Percentiles rank a stretch among this genome's conserved stretches.
phyloP scores from a whole-genome alignment of 2,797 vertebrate species.

The Phalanger gymnotis region DNA sequence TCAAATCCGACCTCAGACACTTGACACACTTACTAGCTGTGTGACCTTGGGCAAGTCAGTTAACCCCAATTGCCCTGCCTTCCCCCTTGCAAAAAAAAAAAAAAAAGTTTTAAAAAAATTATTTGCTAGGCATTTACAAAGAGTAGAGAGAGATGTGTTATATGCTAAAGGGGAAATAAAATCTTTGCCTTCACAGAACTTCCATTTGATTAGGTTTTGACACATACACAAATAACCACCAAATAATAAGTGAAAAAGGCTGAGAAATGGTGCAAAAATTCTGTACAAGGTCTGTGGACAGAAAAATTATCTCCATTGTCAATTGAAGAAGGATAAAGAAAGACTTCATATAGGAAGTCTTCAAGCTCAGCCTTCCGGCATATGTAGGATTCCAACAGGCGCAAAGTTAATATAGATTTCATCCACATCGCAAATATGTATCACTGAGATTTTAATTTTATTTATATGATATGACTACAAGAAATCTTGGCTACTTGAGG shows the following conservation, averaged over 20 bases:
- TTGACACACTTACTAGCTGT: no score
- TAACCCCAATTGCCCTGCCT: no score
- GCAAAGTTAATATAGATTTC: neutral
- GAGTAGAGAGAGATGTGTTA: neutral
- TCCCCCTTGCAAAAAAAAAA: no score
- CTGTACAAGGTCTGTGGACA: neutral
- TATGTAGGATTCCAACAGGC: neutral
- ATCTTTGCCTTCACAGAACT: neutral
- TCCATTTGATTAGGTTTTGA: neutral
- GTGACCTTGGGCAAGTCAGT: no score
- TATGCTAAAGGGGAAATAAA: neutral
- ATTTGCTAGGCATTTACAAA: neutral
- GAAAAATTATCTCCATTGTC: neutral
- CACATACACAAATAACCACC: neutral
- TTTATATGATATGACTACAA: slow-evolving; percentile 3
- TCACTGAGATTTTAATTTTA: neutral
- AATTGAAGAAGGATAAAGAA: neutral
- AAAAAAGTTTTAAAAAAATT: no score
- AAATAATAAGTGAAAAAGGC: neutral
- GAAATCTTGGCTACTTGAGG: neutral
- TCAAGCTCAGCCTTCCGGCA: neutral
- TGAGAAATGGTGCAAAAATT: neutral
- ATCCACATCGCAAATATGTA: neutral
- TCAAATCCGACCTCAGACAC: no score
- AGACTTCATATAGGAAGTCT: neutral